Evolutionary conservation across 30 jellyfish, hydroid and myxozoan species (phyloP).

Genomic region (Turritopsis rubra): DNA sequence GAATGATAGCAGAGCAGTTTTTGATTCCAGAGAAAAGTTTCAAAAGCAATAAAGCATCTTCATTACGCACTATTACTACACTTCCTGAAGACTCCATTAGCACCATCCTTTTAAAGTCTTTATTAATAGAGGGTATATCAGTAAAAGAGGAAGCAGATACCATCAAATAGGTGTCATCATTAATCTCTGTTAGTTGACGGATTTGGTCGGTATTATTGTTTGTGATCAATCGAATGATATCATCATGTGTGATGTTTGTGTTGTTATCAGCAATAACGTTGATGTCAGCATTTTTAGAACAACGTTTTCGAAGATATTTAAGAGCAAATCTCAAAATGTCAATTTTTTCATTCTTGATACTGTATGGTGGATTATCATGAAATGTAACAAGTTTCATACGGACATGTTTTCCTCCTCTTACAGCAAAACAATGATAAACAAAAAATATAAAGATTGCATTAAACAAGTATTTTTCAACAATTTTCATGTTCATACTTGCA

Average conservation of each 20-base stretch:
- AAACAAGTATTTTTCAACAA: background rate
- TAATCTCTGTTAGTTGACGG: background rate
- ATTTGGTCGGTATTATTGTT: background rate
- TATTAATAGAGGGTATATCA: background rate
- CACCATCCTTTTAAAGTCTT: background rate
- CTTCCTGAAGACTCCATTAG: background rate
- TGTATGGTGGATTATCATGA: background rate
- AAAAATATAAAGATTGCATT: background rate
- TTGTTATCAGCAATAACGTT: background rate
- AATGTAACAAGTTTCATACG: background rate
- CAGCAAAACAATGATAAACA: no score
- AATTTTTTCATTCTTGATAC: background rate
- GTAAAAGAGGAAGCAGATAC: background rate
- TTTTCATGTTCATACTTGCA: background rate
- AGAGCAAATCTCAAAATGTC: background rate
- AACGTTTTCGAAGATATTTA: background rate
- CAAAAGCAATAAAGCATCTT: background rate
- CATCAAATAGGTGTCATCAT: background rate
- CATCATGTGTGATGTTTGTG: background rate
- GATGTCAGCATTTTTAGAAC: background rate
- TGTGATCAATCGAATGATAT: background rate
- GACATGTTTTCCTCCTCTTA: no score
- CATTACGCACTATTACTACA: slow-evolving; percentile 3
- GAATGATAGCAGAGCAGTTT: slow-evolving; percentile 2
- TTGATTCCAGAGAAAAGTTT: slow-evolving; percentile 6